Evolutionary conservation across 2,888 invertebrate genomes (phyloP).

Genomic region (Euclidia mi): DNA sequence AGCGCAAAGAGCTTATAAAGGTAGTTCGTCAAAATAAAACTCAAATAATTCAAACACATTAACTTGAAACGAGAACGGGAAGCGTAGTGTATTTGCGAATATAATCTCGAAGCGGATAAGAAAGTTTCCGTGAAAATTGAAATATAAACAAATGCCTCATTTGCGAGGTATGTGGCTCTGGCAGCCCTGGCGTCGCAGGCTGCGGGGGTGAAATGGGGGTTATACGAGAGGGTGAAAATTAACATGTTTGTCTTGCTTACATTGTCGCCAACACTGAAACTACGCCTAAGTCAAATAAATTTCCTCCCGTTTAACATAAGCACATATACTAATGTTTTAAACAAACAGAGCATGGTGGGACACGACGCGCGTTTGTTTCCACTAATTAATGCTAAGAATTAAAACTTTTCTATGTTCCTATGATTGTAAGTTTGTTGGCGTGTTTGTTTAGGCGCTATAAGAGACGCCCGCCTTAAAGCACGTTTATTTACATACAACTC

Average conservation of each 20-base stretch:
- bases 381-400: conserved; percentile 85
- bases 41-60: too few species aligned
- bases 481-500: neutral
- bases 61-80: too few species aligned
- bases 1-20: too few species aligned
- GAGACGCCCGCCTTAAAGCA: conserved; percentile 7
- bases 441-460: conserved; percentile 47
- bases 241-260: conserved; percentile 89
- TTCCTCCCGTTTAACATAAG: conserved; percentile 85
- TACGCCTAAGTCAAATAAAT: conserved; percentile 89
- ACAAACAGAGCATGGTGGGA: conserved; percentile 67
- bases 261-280: conserved; percentile 86
- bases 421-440: conserved; percentile 55
- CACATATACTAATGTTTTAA: conserved; percentile 80
- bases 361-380: conserved; percentile 64
- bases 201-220: conserved; percentile 45
- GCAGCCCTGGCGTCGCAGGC: conserved; percentile 43
- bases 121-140: neutral
- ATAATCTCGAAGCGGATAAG: neutral
- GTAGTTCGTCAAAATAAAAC: too few species aligned
- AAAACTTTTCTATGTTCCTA: conserved; percentile 76
- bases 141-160: conserved; percentile 7
- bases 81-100: too few species aligned
- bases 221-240: conserved; percentile 77
- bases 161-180: conserved; percentile 18